These are phyloP conservation scores for Serilophus lunatus DNA, from an alignment of 2,113 vertebrate species.

Conservation along the genomic window DNA sequence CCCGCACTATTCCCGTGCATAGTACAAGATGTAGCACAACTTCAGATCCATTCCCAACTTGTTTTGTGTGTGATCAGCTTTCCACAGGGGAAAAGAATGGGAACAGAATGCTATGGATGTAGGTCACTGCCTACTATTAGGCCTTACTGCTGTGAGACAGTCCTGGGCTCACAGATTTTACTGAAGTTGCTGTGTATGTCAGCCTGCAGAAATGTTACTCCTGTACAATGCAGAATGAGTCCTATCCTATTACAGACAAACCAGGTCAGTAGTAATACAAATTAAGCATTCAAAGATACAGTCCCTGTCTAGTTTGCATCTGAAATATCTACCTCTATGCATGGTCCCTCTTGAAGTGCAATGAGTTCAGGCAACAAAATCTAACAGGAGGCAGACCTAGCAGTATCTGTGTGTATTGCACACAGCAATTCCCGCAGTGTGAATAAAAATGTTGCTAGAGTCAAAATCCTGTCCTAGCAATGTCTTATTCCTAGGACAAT, in stretches of 20 bases:
- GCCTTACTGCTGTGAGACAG: background rate
- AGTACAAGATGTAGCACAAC: rapidly evolving
- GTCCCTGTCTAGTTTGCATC: background rate
- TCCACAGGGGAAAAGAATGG: background rate
- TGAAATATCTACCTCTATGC: background rate
- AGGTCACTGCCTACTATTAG: background rate
- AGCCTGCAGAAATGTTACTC: background rate
- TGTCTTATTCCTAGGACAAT: background rate
- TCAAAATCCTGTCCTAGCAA: background rate
- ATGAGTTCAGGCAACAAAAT: background rate
- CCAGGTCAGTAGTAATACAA: background rate
- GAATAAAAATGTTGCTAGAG: background rate
- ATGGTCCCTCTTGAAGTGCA: background rate
- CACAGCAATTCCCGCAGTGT: background rate
- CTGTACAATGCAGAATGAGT: background rate
- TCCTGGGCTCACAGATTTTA: background rate
- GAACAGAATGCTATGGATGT: background rate
- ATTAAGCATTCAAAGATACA: background rate
- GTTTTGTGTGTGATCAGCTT: background rate
- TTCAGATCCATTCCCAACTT: background rate
- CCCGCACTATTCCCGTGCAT: no score
- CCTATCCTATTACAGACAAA: background rate
- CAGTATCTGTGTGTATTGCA: no score
- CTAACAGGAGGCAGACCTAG: background rate
- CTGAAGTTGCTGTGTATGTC: background rate